Base-by-base conservation (phyloP, 2,888 invertebrate genomes). In the Atherix ibis region DNA sequence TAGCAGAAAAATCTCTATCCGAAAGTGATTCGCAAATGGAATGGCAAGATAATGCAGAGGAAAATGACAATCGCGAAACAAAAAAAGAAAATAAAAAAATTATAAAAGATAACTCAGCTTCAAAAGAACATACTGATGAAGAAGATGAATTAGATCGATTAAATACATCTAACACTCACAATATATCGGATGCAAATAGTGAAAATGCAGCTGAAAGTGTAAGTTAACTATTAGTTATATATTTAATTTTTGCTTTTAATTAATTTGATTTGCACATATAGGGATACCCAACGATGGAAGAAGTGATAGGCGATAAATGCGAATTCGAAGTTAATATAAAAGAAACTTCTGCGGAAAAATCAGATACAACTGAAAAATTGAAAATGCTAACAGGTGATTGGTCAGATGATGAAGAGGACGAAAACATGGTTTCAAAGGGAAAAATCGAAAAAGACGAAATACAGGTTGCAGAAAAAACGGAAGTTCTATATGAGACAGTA, bases 361-460 rank as follows among this genome's bases (percentile, higher is more conserved):
- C 4, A 13, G 18, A 13, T 16, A 28, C 17, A n/a, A 33, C 31
- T 24, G 33, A 30, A 13, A 37, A 30, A 14, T 26, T 30, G 12
- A 37, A 33, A 31, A 52, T 56, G 40, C 42, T 58, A 5, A 56
- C 58, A 8, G 56, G 56, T 8, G 60, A 61, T 46, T 61, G 60
- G 61, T 48, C 52, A 2, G 60, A 60, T 33, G 59, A 61, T 41
- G 61, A 60, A 19, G 53, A 53, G 32, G 44, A 44, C 2, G n/a
- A n/a, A n/a, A n/a, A n/a, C n/a, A n/a, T n/a, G n/a, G n/a, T n/a
- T n/a, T n/a, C n/a, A n/a, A n/a, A n/a, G n/a, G n/a, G n/a, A n/a
- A n/a, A n/a, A n/a, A n/a, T n/a, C n/a, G n/a, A n/a, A n/a, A n/a
- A n/a, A n/a, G n/a, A n/a, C n/a, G n/a, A n/a, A n/a, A n/a, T n/a